A percentile compares a stretch with the other conserved stretches of the same genome.
These are phyloP conservation scores for Stigmatopora argus DNA, from an alignment of 2,113 vertebrate genomes.

Conservation along the genomic window DNA sequence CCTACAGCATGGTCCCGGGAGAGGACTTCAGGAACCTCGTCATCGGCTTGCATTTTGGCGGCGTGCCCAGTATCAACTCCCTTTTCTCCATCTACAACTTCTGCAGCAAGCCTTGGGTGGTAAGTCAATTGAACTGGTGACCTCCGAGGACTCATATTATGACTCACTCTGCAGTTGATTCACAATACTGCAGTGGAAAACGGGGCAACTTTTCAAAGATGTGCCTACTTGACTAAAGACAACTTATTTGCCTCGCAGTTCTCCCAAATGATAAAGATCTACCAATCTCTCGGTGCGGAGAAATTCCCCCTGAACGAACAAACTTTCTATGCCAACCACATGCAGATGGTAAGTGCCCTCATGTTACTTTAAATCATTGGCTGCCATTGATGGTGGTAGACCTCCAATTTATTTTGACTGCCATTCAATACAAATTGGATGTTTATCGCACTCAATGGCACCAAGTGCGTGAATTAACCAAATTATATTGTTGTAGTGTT, in stretches of 20 bases:
- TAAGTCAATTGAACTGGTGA: conserved; percentile 58
- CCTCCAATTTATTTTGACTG: no score
- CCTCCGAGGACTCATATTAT: conserved; percentile 11
- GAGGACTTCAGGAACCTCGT: conserved; percentile 90
- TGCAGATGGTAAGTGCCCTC: conserved; percentile 87
- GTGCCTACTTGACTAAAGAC: neutral
- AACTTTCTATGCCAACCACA: conserved; percentile 89
- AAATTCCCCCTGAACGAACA: conserved; percentile 96
- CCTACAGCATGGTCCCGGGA: conserved; percentile 90
- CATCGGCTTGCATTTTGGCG: conserved; percentile 89
- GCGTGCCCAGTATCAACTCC: conserved; percentile 81
- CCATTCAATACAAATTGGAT: no score
- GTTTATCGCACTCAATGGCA: no score
- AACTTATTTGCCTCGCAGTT: conserved; percentile 73
- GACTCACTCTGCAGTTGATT: conserved; percentile 13
- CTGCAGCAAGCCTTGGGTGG: conserved; percentile 99
- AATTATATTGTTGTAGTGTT: no score
- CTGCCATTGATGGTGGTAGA: no score
- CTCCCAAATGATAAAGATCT: conserved; percentile 95
- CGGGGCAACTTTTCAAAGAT: neutral
- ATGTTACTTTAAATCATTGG: neutral
- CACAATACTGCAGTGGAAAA: neutral
- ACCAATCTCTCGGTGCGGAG: conserved; percentile 83
- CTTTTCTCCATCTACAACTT: conserved; percentile 96
- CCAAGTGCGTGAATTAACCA: no score